Evolutionary conservation across 2,113 vertebrate species (phyloP).

Genomic region (Tenebrosternarchus preto): DNA sequence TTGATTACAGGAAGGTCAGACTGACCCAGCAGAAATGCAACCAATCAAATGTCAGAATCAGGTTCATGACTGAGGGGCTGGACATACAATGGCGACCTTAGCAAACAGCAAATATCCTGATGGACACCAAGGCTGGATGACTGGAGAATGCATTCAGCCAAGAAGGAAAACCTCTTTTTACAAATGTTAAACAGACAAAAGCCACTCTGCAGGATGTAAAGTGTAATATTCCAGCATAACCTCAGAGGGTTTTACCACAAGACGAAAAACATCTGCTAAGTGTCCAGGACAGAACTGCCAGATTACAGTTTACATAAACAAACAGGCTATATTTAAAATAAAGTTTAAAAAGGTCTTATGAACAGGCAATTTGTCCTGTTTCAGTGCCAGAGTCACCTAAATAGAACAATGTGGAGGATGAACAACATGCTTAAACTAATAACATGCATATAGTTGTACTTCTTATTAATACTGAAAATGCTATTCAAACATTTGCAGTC

Average conservation of each 20-base stretch:
- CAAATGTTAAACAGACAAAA: not conserved
- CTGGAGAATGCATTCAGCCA: not conserved
- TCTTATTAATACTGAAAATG: too few relatives aligned
- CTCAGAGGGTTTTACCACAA: too few relatives aligned
- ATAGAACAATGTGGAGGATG: too few relatives aligned
- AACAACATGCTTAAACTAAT: too few relatives aligned
- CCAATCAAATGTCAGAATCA: constrained; percentile 1
- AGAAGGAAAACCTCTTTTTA: not conserved
- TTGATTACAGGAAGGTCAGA: not conserved
- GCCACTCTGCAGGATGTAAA: not conserved
- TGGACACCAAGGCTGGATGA: not conserved
- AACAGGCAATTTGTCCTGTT: too few relatives aligned
- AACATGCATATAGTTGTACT: too few relatives aligned
- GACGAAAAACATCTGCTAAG: not conserved
- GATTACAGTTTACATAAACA: constrained; percentile 7
- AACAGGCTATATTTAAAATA: too few relatives aligned
- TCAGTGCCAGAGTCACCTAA: too few relatives aligned
- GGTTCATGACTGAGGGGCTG: not conserved
- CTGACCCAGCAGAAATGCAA: not conserved
- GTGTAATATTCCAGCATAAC: too few relatives aligned
- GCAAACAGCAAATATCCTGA: not conserved
- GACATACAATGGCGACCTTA: not conserved
- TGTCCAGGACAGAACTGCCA: not conserved
- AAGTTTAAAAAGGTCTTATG: too few relatives aligned
- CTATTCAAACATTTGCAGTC: too few relatives aligned